phyloP scores from a whole-genome alignment of 2,113 vertebrate genomes.

The Pseudois nayaur region DNA sequence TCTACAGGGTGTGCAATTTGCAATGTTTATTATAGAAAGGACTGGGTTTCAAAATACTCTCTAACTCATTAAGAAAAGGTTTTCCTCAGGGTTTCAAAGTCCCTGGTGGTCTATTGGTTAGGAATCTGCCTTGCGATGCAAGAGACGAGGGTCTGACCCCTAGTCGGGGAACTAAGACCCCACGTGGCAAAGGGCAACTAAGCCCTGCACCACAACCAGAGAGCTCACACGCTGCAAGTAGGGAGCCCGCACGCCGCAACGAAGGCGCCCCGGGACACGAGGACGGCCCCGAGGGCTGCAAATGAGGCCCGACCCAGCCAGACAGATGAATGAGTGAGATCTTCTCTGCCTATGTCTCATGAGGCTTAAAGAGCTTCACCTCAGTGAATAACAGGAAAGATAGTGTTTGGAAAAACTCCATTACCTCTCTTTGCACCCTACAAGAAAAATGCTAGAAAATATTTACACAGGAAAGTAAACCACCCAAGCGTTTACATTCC shows the following conservation, averaged over 20 bases:
- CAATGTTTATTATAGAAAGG: not conserved
- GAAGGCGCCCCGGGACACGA: not conserved
- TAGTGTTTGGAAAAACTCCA: not conserved
- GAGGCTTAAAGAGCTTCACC: not conserved
- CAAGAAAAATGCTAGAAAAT: conserved; percentile 14
- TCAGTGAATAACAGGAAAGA: not conserved
- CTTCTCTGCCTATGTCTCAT: not conserved
- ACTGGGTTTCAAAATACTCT: not conserved
- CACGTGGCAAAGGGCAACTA: not conserved
- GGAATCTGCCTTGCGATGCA: not conserved
- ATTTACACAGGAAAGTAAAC: not conserved
- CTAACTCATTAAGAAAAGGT: not conserved
- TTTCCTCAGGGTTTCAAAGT: not conserved
- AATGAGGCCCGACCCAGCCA: not conserved
- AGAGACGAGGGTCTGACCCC: not conserved
- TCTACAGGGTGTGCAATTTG: not conserved
- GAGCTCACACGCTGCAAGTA: accelerated
- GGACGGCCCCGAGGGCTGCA: not conserved
- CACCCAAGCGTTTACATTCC: not conserved
- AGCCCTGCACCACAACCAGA: not conserved
- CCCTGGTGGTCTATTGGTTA: not conserved
- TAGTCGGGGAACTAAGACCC: not conserved
- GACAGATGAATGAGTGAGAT: not conserved
- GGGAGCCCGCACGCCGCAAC: accelerated
- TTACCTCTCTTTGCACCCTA: not conserved